Conservation (phyloP, 2,888 invertebrate species). For the Eristalis tenax region DNA sequence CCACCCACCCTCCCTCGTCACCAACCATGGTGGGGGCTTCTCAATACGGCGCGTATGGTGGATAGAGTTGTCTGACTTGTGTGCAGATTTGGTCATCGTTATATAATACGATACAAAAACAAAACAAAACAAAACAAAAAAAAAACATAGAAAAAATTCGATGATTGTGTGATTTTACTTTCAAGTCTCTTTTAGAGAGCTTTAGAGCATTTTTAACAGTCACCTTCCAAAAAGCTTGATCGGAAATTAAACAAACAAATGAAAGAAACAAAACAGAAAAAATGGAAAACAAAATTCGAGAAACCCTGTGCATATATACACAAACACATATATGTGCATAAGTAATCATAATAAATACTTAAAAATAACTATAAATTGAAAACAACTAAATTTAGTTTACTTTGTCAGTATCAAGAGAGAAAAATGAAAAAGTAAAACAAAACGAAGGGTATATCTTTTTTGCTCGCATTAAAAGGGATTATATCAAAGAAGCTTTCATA, state of each 20-base stretch:
- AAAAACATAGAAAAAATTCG: conserved; percentile 4
- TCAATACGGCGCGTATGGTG: not conserved
- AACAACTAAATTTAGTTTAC: conserved; percentile 14
- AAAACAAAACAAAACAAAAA: not conserved
- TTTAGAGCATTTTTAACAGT: conserved; percentile 34
- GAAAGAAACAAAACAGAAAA: not conserved
- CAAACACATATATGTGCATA: conserved; percentile 37
- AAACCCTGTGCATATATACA: conserved; percentile 49
- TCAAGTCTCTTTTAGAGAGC: conserved; percentile 31
- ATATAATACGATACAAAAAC: not conserved
- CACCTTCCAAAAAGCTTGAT: conserved; percentile 50
- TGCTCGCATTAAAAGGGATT: conserved; percentile 20
- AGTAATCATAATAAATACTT: conserved; percentile 56
- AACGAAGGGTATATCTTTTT: conserved; percentile 4
- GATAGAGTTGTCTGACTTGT: not conserved
- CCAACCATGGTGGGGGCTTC: not conserved
- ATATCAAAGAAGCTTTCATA: not conserved
- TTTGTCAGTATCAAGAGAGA: not conserved
- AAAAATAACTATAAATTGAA: conserved; percentile 46
- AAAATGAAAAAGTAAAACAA: conserved; percentile 2
- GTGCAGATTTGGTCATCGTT: not conserved
- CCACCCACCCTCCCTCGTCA: not conserved
- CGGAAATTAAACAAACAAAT: conserved; percentile 8
- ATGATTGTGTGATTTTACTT: conserved; percentile 44
- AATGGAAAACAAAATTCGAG: conserved; percentile 14